These are phyloP conservation scores for Neodontobutis hainanensis DNA, from an alignment of 2,113 vertebrate species.

Conservation along the genomic window DNA sequence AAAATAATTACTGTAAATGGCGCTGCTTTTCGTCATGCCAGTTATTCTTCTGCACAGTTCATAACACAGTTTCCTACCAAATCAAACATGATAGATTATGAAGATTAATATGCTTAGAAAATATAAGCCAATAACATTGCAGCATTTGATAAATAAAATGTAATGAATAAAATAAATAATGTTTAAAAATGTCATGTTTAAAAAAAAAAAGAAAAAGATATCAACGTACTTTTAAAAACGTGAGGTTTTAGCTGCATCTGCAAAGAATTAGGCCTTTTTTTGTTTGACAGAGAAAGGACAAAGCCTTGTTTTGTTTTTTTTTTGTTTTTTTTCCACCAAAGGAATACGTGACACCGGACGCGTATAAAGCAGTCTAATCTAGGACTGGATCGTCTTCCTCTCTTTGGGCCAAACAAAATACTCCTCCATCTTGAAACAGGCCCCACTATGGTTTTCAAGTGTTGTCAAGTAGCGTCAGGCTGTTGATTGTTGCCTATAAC, in stretches of 20 bases:
- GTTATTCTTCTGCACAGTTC: fast-evolving
- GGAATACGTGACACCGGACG: neutral
- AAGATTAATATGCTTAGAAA: too few relatives aligned
- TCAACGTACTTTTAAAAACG: too few relatives aligned
- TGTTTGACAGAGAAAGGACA: neutral
- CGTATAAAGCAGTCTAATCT: neutral
- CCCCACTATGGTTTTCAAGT: neutral
- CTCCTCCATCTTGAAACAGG: neutral
- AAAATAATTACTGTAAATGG: slow-evolving; percentile 5
- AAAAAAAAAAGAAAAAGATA: too few relatives aligned
- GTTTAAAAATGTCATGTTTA: too few relatives aligned
- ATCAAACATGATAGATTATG: too few relatives aligned
- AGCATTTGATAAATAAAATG: too few relatives aligned
- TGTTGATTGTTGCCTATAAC: too few relatives aligned
- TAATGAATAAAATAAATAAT: too few relatives aligned
- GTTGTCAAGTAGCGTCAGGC: neutral
- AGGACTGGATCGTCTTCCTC: neutral
- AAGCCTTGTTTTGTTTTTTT: neutral
- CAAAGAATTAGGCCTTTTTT: neutral
- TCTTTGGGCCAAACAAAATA: slow-evolving; percentile 2
- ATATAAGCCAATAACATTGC: too few relatives aligned
- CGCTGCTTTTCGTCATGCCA: neutral
- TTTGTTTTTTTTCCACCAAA: neutral
- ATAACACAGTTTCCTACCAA: neutral
- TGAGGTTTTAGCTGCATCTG: too few relatives aligned